Evolutionary conservation across 2,888 invertebrate genomes (phyloP), one percentile per base, ranked within the genome.

Genomic region (Cheilosia soror): DNA sequence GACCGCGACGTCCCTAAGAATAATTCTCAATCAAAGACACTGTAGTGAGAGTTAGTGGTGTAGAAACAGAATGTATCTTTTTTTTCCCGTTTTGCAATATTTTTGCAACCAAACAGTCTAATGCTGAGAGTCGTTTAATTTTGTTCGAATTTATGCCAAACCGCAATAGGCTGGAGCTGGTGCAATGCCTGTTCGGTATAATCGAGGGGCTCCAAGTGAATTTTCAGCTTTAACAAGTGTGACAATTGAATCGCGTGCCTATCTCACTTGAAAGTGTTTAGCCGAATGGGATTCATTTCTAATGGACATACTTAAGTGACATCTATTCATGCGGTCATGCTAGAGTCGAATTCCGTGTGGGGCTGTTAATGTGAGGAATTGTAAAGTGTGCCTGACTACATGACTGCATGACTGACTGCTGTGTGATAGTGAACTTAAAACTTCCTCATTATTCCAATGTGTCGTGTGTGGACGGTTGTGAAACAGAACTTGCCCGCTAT

Each of bases 201-300:
- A 20, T 73, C 55, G 78, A 68, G 72, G 66, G 66, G 53, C 40
- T 77, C 63, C 44, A 76, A 63, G 69, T 62, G 69, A 49, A 69
- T 58, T 69, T 65, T 44, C 15, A 68, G 55, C 66, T 13, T 63
- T 51, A 68, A 62, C 68, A 77, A 81, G 76, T 81, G 81, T 68
- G 80, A 88, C 89, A 91, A 91, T 91, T 90, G 90, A 90, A 91
- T 91, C 91, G 91, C 91, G 91, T 91, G 91, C 91, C 90, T 88
- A 90, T 90, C 90, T 90, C 89, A 90, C 89, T 91, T 90, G 90
- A 89, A 81, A 81, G 85, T 81, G 80, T 85, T 85, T 85, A 85
- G 85, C 85, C 85, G 85, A 85, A 85, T 85, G 85, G 81, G 85
- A 80, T 85, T 85, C 81, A 85, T 85, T 81, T 72, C 71, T 71